Evolutionary conservation across 2,113 vertebrate species (phyloP), one percentile per base, ranked within the genome.

Genomic region (Lagenorhynchus albirostris): DNA sequence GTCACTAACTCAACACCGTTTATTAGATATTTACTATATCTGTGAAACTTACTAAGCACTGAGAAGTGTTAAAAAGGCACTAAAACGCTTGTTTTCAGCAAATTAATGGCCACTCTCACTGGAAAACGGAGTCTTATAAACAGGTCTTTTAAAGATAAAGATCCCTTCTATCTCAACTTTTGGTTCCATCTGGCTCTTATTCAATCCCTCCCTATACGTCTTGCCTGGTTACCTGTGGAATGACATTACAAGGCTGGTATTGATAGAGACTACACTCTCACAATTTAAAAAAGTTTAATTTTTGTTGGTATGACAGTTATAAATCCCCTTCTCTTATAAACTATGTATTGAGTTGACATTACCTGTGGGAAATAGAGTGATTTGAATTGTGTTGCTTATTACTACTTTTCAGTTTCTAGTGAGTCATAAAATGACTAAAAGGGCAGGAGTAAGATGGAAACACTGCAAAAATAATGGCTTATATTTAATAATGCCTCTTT

Each of bases 41-140:
- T 31, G 0, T 91, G 68, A 86, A 93, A 96, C 90, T 85, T 87
- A 90, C 20, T 67, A 79, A 89, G 21, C 79, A 80, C 53, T 92
- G n/a, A 82, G 67, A 89, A 92, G 36, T 62, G 21, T 62, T 73
- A 12, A 96, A 94, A 87, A 92, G 31, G 50, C 50, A 50, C 29
- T 47, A 70, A 79, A 86, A 91, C 1, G 13, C 15, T 91, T 70
- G 41, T 29, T 95, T 95, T 93, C 68, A 87, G 68, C 62, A 90
- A 89, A 58, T 80, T 65, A 93, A 87, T 74, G 36, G 31, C 2
- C 53, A 50, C 5, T 50, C 0, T 91, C 23, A 50, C n/a, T 91
- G 18, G 20, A 82, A 92, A 94, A 88, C 5, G 14, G 15, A 94
- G 9, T 26, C 81, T 65, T 74, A n/a, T 38, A 74, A 89, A 47